Evolutionary conservation across 2,888 invertebrate genomes (phyloP), one percentile per base, ranked within the genome.

Genomic region (Keiferia lycopersicella): DNA sequence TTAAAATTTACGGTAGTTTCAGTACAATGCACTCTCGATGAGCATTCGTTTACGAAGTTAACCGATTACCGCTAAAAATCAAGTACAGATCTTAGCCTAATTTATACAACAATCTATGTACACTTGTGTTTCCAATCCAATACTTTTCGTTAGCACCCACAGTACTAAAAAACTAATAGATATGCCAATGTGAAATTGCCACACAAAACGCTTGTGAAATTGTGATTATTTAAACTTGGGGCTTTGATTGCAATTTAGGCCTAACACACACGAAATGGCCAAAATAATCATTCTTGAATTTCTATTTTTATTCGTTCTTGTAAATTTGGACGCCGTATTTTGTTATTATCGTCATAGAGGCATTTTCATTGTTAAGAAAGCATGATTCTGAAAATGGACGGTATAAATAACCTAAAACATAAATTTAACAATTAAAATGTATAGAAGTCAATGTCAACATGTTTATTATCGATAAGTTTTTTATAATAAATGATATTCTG

Each of bases 91-190:
- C 71, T 72, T 77, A 78, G 74, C 65, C 76, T 81, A 82, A 65
- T 70, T 77, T 83, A 80, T 82, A 86, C 82, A 85, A 81, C 79
- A 78, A 72, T 76, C 69, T 81, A 81, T 82, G 77, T 85, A 85
- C 84, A 86, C 71, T 73, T 75, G 64, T 63, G 70, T 80, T 75
- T 74, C 77, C 74, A 72, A 76, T 74, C 72, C 73, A 78, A 72
- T 70, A 74, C 74, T 77, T 73, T 74, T 65, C 75, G 64, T 80
- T 86, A 88, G 88, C 88, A 88, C 88, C 88, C 86, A 79, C 81
- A 72, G 78, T 76, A 73, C 76, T 81, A 81, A 48, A 26, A 39
- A 78, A 81, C 78, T 82, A 83, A 81, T 78, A 76, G 50, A 61
- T 61, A 61, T 61, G 50, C 61, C 61, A 61, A 61, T 61, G 61